A percentile compares a stretch with the other conserved stretches of the same genome.
These are phyloP conservation scores for Clarias platycephalus DNA, from an alignment of 2,797 vertebrate species.

Conservation along the genomic window DNA sequence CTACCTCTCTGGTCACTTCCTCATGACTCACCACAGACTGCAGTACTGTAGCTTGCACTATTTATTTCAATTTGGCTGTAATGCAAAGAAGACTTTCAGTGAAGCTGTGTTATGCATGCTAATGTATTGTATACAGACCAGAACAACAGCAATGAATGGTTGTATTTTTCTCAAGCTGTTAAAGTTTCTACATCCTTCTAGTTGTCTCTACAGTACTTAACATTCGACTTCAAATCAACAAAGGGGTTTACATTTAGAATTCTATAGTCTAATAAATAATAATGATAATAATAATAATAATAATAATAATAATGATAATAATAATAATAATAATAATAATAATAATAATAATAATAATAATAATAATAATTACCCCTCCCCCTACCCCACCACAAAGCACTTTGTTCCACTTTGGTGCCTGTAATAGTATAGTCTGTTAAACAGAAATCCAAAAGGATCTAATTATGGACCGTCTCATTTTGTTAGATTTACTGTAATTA, in stretches of 20 bases:
- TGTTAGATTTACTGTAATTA: too few relatives aligned
- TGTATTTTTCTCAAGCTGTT: too few relatives aligned
- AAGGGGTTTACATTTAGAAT: background rate
- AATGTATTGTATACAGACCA: background rate
- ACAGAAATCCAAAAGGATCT: background rate
- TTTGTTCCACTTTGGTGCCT: background rate
- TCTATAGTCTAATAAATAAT: background rate
- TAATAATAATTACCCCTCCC: too few relatives aligned
- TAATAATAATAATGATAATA: too few relatives aligned
- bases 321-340: too few relatives aligned
- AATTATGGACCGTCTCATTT: background rate
- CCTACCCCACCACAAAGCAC: background rate
- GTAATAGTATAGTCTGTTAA: background rate
- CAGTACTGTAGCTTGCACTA: conserved; percentile 55
- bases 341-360: too few relatives aligned
- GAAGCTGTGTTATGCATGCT: background rate
- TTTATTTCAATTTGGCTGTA: conserved; percentile 58
- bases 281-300: too few relatives aligned
- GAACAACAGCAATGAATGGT: too few relatives aligned
- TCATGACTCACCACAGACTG: conserved; percentile 29
- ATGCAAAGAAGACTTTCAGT: background rate
- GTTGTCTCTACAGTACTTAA: background rate
- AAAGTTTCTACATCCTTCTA: background rate
- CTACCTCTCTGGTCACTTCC: background rate
- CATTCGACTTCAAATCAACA: background rate